These are phyloP conservation scores for Apis florea DNA, from an alignment of 1,140 invertebrate genomes.

Conservation along the genomic window DNA sequence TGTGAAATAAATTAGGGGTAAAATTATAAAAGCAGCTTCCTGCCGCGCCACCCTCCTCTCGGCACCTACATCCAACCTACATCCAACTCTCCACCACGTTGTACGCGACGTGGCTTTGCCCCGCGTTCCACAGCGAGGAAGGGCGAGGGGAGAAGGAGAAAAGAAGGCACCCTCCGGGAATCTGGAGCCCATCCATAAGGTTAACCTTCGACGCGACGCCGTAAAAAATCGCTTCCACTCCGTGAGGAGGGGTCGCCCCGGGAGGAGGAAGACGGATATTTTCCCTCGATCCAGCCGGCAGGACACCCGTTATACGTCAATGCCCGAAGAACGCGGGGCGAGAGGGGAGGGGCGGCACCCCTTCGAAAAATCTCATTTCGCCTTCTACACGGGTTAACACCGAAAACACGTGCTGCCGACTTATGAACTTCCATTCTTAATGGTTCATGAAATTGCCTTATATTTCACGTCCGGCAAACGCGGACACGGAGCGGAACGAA, in stretches of 20 bases:
- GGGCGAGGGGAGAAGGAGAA: background rate
- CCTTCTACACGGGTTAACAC: constrained; percentile 74
- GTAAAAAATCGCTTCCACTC: constrained; percentile 50
- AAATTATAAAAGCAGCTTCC: constrained; percentile 64
- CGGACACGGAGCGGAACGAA: constrained; percentile 63
- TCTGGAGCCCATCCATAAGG: constrained; percentile 18
- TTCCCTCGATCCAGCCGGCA: constrained; percentile 18
- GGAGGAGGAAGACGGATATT: constrained; percentile 19
- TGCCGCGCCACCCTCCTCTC: background rate
- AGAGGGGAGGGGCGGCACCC: constrained; percentile 4
- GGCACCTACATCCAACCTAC: too few relatives aligned
- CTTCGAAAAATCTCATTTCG: constrained; percentile 73
- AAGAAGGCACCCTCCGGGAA: constrained; percentile 4
- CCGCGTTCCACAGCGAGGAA: background rate
- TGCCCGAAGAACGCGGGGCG: constrained; percentile 35
- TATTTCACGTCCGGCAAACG: constrained; percentile 71
- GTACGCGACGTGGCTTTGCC: background rate
- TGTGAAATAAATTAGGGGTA: constrained; percentile 68
- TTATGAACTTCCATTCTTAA: constrained; percentile 75
- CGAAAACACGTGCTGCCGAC: constrained; percentile 74
- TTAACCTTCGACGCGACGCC: constrained; percentile 34
- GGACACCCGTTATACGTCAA: constrained; percentile 65
- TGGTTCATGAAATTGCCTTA: constrained; percentile 76
- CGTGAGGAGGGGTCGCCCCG: background rate
- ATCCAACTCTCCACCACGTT: too few relatives aligned